These are phyloP conservation scores for Halichoerus grypus DNA, from an alignment of 2,113 vertebrate genomes.

Conservation along the genomic window DNA sequence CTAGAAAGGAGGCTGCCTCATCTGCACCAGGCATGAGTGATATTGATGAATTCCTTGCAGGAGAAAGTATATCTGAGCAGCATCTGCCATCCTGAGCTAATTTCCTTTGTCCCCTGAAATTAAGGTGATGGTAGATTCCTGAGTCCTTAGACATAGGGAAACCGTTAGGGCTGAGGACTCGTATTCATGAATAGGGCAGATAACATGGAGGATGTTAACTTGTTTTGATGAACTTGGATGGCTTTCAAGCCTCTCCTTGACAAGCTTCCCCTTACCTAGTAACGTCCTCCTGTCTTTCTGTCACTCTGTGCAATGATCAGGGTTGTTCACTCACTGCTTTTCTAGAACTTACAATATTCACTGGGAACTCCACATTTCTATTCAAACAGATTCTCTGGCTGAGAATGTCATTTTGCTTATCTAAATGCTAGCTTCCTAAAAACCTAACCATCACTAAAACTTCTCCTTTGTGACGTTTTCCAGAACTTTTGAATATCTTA, in stretches of 20 bases:
- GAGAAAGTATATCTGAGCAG: not conserved
- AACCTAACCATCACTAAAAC: not conserved
- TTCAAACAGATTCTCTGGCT: not conserved
- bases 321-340: not conserved
- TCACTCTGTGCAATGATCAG: rapidly evolving
- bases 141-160: not conserved
- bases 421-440: not conserved
- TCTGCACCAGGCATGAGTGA: not conserved
- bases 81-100: too few species aligned
- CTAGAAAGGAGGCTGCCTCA: not conserved
- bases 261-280: rapidly evolving
- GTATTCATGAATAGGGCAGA: not conserved
- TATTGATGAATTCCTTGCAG: not conserved
- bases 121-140: not conserved
- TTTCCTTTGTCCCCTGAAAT: not conserved
- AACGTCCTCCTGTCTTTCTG: too few species aligned
- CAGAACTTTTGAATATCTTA: not conserved
- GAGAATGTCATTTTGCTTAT: not conserved
- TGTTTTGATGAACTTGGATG: not conserved
- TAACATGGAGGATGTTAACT: too few species aligned
- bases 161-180: not conserved
- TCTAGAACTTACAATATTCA: not conserved
- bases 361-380: not conserved
- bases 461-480: not conserved
- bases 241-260: not conserved